Base-by-base conservation (phyloP, 92 coral and sea anemone species). In the Virgularia gustaviana region DNA sequence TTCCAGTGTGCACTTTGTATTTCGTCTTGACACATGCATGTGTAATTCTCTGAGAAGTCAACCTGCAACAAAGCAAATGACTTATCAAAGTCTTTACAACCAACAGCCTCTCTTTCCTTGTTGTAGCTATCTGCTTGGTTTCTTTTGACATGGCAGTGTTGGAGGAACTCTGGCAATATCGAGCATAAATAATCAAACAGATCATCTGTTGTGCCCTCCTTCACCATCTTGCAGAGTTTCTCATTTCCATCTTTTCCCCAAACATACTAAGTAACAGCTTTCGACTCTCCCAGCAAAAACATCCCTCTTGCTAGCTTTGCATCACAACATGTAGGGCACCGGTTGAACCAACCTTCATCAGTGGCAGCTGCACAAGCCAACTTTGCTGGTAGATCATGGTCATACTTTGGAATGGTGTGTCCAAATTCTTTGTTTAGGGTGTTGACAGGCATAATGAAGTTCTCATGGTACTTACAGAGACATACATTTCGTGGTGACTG, bases 171-270 rank as follows among this genome's bases (percentile, higher is more conserved):
- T 41, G 79, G 79, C 64, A 74, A 60, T 58, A 57, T 52, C 51
- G 79, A 74, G 64, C 79, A 73, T 58, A 74, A 57, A 59, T 74
- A 42, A 74, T 74, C 79, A 74, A 74, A 74, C 63, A 74, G 79
- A 74, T 74, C 79, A 74, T 74, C 64, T 74, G 79, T 74, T 64
- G 79, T 74, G 79, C 71, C 77, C 70, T 71, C 77, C 33, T 32
- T 71, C 77, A 55, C 52, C 33, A 71, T 71, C 70, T 71, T 71
- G n/a, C n/a, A n/a, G n/a, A n/a, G n/a, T n/a, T n/a, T n/a, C n/a
- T n/a, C n/a, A n/a, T n/a, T n/a, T n/a, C 63, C 70, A 52, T 71
- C 76, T 53, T 53, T 71, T 71, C 53, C 53, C 77, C 77, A 54
- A 71, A 71, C 77, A 54, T 71, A 63, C 77, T 63, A 71, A 54